Base-by-base conservation (phyloP, 2,888 invertebrate species). In the Agrochola litura region DNA sequence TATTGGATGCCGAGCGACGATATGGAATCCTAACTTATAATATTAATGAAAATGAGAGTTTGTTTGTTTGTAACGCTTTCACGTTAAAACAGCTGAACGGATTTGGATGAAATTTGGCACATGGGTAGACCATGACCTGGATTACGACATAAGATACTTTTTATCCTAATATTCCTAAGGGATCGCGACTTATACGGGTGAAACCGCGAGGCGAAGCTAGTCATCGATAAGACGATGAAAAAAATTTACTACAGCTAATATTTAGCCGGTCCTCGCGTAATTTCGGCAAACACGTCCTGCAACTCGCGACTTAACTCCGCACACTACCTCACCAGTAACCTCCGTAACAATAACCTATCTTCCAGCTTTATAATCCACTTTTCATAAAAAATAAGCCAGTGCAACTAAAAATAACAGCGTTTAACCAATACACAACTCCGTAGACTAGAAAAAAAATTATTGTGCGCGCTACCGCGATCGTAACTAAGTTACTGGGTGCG, bases 391-490 rank as follows among this genome's bases (percentile, higher is more conserved):
- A 30, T 49, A 9, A 0, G 9, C 9, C 6, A 9, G 0, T 1
- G 22, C 8, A n/a, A 67, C 16, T 3, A 37, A 67, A 79, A 79
- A 83, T 76, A 83, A 77, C 84, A 75, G 49, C 30, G 76, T 80
- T 86, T 76, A 79, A 73, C 65, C 72, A 64, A 72, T 63, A 79
- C 41, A 60, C n/a, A 60, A 54, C 67, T 73, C 25, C 9, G 30
- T 52, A 54, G 60, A 9, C 66, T 71, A 69, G 1, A 68, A 77
- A 89, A 91, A 91, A 91, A 63, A 37, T 19, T 37, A 63, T 63
- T 37, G 14, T 63, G 8, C 10, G 37, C 12, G 22, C 10, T 41
- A 14, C 63, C 63, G 19, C 63, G 37, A 63, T 41, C 63, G 22
- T 63, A 63, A 63, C 6, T 14, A 37, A 41, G 37, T 63, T 37